Base-by-base conservation (phyloP, 1,140 invertebrate species). In the Chironomus striatipennis region DNA sequence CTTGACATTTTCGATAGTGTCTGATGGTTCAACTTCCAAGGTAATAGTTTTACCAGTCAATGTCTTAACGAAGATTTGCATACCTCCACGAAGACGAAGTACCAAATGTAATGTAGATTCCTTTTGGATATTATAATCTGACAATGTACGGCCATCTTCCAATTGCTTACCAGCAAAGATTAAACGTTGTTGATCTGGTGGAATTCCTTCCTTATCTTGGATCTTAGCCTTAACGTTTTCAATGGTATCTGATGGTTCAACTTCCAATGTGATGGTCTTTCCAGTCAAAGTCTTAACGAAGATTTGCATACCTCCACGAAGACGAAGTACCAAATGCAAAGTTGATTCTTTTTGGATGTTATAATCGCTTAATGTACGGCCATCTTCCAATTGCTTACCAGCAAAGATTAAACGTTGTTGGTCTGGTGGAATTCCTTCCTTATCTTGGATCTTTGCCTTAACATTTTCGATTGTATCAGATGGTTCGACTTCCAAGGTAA, bases 1-100 rank as follows among this genome's bases (percentile, higher is more conserved):
- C 77, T 92, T 92, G 0, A 92, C 90, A 82, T 91, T 91, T 78
- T 92, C 90, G 80, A 92, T 91, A 3, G 90, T 90, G 78, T 93
- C 91, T 21, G 88, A 90, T 2, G 90, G 86, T 78, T 92, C 89
- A 3, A 92, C 90, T 80, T 92, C 91, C 17, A 92, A 79, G 0
- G 90, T 91, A 77, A 92, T 90, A 75, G 90, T 92, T 79, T 92
- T 92, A 0, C 90, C 91, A 17, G 90, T 92, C 2, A 92, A 79
- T 12, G 89, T 91, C 78, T 91, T 91, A 0, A 91, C 90, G 78
- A 91, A 91, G 77, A 91, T 91, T 79, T 91, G 90, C 90, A 90
- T 91, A 77, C 87, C 85, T 84, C 89, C 77, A 84, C 88, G 80
- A 2, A 87, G 78, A 76, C 88, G 80, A 7, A 89, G 78, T 4